phyloP scores from a whole-genome alignment of 2,888 invertebrate genomes.

The Nomada ferruginata region DNA sequence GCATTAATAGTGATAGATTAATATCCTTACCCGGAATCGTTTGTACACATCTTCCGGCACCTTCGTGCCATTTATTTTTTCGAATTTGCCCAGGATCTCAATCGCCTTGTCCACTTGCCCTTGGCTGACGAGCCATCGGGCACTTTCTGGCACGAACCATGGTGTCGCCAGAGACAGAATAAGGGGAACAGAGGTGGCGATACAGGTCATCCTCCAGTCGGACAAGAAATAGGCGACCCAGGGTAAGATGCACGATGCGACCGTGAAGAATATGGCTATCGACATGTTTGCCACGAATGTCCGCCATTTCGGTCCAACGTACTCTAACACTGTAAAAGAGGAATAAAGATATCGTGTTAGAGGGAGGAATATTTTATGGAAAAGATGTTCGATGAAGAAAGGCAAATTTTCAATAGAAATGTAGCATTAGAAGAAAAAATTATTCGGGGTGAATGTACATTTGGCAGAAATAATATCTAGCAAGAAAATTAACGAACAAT shows the following conservation, averaged over 20 bases:
- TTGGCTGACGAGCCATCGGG: slow-evolving; percentile 95
- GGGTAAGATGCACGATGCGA: slow-evolving; percentile 91
- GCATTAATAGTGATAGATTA: neutral
- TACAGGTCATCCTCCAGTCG: slow-evolving; percentile 92
- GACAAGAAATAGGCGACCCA: slow-evolving; percentile 93
- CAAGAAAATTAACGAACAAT: too few species aligned
- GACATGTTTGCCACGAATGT: slow-evolving; percentile 97
- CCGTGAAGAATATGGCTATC: slow-evolving; percentile 94
- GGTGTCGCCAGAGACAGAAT: slow-evolving; percentile 90
- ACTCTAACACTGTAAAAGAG: slow-evolving; percentile 89
- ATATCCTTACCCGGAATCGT: slow-evolving; percentile 88
- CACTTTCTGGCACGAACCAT: slow-evolving; percentile 93
- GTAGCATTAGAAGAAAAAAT: too few species aligned
- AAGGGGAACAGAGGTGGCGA: slow-evolving; percentile 92
- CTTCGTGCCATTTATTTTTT: slow-evolving; percentile 90
- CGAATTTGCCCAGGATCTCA: slow-evolving; percentile 91
- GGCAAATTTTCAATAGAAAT: too few species aligned
- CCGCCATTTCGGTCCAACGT: slow-evolving; percentile 95
- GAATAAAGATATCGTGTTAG: neutral
- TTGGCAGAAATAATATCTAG: too few species aligned
- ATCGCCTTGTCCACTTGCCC: slow-evolving; percentile 93
- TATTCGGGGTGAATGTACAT: too few species aligned
- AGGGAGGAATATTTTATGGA: neutral
- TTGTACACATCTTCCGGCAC: slow-evolving; percentile 90
- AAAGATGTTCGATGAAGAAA: neutral